Conservation (phyloP, 2,888 invertebrate species). For the Sepioteuthis lessoniana region DNA sequence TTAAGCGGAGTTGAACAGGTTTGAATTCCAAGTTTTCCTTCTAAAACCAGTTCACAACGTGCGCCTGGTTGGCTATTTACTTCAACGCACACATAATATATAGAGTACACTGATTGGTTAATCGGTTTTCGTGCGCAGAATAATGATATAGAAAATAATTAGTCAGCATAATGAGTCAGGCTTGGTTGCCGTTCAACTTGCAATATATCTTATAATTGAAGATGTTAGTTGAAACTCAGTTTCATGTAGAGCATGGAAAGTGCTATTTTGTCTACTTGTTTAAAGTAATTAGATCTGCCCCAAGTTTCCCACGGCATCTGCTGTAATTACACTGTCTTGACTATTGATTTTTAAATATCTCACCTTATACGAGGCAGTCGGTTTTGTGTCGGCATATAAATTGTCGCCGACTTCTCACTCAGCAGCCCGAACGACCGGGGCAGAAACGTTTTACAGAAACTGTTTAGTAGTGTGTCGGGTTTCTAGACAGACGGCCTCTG, state of each 20-base stretch:
- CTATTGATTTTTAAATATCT: slow-evolving; percentile 33
- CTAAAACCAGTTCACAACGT: no score
- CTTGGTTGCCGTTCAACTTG: no score
- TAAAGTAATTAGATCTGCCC: slow-evolving; percentile 33
- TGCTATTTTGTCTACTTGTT: neutral
- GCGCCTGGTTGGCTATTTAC: no score
- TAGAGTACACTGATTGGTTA: no score
- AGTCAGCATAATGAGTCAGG: no score
- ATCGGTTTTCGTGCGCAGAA: no score
- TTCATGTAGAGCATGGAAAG: neutral
- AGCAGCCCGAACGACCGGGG: neutral
- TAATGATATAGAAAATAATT: no score
- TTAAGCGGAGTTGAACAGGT: no score
- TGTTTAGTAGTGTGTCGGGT: slow-evolving; percentile 2
- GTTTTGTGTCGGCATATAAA: neutral
- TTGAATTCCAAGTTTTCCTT: no score
- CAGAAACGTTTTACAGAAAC: neutral
- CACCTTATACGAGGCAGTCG: neutral
- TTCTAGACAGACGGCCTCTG: neutral
- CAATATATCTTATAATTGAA: neutral
- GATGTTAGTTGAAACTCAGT: neutral
- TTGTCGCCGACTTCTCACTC: neutral
- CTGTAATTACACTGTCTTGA: slow-evolving; percentile 12
- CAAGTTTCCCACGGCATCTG: neutral
- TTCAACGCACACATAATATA: no score